phyloP scores from a whole-genome alignment of 2,888 invertebrate genomes.

The Acronicta psi region DNA sequence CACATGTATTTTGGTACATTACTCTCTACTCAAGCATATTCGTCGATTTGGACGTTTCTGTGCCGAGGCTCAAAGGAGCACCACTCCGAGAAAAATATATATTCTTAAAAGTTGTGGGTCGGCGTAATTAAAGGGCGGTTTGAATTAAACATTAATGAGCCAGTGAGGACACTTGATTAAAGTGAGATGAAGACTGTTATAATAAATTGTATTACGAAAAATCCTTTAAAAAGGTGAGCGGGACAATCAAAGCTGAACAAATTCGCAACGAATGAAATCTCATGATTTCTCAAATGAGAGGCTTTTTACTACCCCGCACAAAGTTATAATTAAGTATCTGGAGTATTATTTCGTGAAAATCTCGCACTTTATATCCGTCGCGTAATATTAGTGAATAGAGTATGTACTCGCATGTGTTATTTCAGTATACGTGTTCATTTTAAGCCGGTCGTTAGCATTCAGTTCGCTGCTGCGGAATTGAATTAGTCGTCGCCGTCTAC shows the following conservation, averaged over 20 bases:
- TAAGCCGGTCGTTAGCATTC: constrained; percentile 69
- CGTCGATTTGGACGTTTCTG: constrained; percentile 21
- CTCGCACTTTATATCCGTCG: constrained; percentile 36
- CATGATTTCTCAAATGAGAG: constrained; percentile 22
- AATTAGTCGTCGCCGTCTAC: constrained; percentile 66
- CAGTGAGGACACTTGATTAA: constrained; percentile 55
- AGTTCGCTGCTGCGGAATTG: constrained; percentile 65
- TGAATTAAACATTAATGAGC: constrained; percentile 55
- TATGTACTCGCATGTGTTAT: constrained; percentile 58
- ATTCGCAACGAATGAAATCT: constrained; percentile 30
- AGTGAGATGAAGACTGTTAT: constrained; percentile 47
- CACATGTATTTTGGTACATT: constrained; percentile 18
- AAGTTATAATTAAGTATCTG: constrained; percentile 39
- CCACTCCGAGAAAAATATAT: constrained; percentile 33
- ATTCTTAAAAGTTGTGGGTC: constrained; percentile 46
- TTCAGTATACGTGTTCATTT: constrained; percentile 64
- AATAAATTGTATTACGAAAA: constrained; percentile 54
- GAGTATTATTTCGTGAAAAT: constrained; percentile 30
- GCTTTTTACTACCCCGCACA: constrained; percentile 14
- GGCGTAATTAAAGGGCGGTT: constrained; percentile 57
- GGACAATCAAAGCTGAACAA: constrained; percentile 33
- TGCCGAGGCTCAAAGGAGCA: constrained; percentile 5
- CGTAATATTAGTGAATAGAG: constrained; percentile 54
- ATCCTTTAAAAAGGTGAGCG: constrained; percentile 35
- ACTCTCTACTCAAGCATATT: constrained; percentile 26